Conservation (phyloP, 2,113 vertebrate genomes). For the Tricholaema leucomelas region DNA sequence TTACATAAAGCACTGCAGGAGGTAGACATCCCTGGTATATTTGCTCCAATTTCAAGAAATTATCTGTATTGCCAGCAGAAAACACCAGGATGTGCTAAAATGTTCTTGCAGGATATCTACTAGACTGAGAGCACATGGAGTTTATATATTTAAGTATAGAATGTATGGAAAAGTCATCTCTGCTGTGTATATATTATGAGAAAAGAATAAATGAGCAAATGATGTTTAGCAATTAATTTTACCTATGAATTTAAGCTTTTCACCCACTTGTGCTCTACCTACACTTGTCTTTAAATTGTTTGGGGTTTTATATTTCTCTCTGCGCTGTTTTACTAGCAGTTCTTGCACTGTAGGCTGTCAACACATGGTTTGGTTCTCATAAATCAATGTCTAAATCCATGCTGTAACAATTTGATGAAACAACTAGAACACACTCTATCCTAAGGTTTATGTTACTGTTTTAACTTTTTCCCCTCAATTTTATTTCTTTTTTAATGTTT, state of each 20-base stretch:
- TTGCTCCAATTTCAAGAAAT: not conserved
- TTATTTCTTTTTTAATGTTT: not conserved
- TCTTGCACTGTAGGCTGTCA: not conserved
- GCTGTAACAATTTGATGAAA: not conserved
- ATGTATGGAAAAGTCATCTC: not conserved
- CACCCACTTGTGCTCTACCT: not conserved
- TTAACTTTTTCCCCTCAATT: not conserved
- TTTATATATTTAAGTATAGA: conserved; percentile 2
- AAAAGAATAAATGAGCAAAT: not conserved
- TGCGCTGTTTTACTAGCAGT: not conserved
- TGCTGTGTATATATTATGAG: not conserved
- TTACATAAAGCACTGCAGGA: conserved; percentile 4
- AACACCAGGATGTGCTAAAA: not conserved
- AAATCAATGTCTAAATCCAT: not conserved
- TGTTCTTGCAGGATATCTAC: not conserved
- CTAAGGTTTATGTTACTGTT: not conserved
- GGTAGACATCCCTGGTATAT: not conserved
- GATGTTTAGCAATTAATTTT: not conserved
- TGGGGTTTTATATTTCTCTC: not conserved
- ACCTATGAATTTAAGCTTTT: not conserved
- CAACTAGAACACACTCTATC: not conserved
- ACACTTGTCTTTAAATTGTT: not conserved
- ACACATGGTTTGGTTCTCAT: not conserved
- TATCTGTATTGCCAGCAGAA: not conserved
- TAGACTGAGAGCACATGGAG: not conserved